phyloP scores from a whole-genome alignment of 2,113 vertebrate species.

The Ameiurus melas region DNA sequence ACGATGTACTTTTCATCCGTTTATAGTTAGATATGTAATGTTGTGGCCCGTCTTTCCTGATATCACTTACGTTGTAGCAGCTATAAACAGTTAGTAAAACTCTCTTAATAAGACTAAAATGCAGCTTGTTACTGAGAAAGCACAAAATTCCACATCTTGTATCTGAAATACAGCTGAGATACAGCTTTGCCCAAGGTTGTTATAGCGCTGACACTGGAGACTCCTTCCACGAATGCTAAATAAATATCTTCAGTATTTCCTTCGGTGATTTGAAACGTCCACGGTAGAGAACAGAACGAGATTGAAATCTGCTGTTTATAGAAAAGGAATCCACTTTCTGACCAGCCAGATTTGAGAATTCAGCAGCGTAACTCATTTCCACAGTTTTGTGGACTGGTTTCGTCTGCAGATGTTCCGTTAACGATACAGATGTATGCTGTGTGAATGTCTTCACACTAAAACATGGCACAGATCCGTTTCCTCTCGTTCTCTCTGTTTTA shows the following conservation, averaged over 20 bases:
- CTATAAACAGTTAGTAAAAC: neutral
- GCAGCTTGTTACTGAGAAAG: neutral
- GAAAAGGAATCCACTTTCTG: neutral
- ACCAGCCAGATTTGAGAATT: conserved; percentile 4
- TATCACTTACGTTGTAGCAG: neutral
- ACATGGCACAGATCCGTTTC: neutral
- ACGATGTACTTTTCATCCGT: neutral
- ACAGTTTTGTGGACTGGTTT: neutral
- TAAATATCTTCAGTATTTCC: neutral
- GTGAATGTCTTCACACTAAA: neutral
- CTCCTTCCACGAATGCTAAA: neutral
- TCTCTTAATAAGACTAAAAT: neutral
- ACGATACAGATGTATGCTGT: neutral
- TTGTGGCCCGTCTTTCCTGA: neutral
- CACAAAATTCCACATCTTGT: neutral
- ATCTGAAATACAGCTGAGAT: neutral
- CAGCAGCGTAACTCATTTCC: neutral
- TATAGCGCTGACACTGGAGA: neutral
- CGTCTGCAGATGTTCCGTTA: neutral
- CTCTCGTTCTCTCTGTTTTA: neutral
- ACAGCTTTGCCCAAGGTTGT: neutral
- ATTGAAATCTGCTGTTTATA: neutral
- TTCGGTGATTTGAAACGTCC: neutral
- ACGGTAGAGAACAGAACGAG: neutral
- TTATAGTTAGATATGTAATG: neutral